These are phyloP conservation scores for Orcinus orca DNA, from an alignment of 2,113 vertebrate species.

Conservation along the genomic window DNA sequence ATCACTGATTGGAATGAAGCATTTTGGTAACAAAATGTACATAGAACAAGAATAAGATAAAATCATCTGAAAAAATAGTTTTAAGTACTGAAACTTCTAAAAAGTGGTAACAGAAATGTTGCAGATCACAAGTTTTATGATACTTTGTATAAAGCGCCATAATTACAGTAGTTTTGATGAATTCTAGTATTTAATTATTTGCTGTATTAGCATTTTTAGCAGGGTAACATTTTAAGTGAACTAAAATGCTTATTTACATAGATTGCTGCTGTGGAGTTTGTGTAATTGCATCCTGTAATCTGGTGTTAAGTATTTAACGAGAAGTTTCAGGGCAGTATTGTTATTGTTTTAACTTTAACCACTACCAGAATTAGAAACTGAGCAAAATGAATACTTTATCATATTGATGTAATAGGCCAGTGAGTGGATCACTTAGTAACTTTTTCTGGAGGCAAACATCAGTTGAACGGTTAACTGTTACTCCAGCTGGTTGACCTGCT, in stretches of 20 bases:
- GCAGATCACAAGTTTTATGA: neutral
- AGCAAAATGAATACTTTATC: neutral
- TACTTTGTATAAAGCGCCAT: slow-evolving; percentile 6
- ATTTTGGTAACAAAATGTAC: neutral
- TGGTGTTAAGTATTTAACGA: slow-evolving; percentile 37
- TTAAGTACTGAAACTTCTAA: neutral
- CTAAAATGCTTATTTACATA: slow-evolving; percentile 47
- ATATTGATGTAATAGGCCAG: neutral
- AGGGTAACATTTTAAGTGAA: slow-evolving; percentile 33
- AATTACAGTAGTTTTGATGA: slow-evolving; percentile 39
- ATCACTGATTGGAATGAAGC: neutral
- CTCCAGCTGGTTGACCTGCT: neutral
- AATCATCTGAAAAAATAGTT: neutral
- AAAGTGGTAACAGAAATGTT: neutral
- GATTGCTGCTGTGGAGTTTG: slow-evolving; percentile 10
- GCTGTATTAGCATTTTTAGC: slow-evolving; percentile 42
- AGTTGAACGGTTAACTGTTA: slow-evolving; percentile 30
- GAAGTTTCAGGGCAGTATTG: slow-evolving; percentile 5
- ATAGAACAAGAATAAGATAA: neutral
- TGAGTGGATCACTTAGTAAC: neutral
- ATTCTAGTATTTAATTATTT: slow-evolving; percentile 40
- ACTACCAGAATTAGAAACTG: slow-evolving; percentile 20
- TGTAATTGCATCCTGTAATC: slow-evolving; percentile 49
- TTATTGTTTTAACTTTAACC: slow-evolving; percentile 38
- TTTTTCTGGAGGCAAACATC: slow-evolving; percentile 14